Conservation (phyloP, 2,888 invertebrate genomes). For the Papilio gigon region DNA sequence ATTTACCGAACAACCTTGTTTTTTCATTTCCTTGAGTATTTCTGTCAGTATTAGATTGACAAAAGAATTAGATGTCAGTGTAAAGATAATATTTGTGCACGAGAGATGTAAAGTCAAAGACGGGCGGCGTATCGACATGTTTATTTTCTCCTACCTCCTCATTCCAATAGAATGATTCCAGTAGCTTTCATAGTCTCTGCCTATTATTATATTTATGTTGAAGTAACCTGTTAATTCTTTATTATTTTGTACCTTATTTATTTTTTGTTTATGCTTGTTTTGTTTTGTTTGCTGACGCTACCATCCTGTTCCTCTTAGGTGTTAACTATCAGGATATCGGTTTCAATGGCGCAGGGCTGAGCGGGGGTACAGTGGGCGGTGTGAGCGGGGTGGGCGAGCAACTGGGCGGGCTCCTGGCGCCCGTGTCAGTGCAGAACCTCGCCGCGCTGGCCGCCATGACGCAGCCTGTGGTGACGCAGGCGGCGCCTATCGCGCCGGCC, state of each 20-base stretch:
- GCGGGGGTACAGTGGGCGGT: constrained; percentile 65
- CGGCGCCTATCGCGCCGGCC: constrained; percentile 74
- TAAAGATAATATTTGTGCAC: too few relatives aligned
- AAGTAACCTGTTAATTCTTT: constrained; percentile 8
- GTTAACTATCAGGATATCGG: constrained; percentile 80
- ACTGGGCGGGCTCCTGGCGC: constrained; percentile 91
- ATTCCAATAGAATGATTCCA: too few relatives aligned
- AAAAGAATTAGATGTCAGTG: background rate
- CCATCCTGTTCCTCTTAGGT: constrained; percentile 61
- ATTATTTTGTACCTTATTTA: constrained; percentile 29
- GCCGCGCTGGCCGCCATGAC: constrained; percentile 94
- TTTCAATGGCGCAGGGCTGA: constrained; percentile 80
- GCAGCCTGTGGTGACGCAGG: constrained; percentile 81
- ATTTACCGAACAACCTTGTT: background rate
- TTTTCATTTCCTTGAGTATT: too few relatives aligned
- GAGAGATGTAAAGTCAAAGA: too few relatives aligned
- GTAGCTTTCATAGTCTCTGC: background rate
- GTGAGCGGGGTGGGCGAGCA: constrained; percentile 83
- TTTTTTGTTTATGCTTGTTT: constrained; percentile 41
- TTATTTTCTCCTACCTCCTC: too few relatives aligned
- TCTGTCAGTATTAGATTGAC: background rate
- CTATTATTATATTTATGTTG: constrained; percentile 4
- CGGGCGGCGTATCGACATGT: too few relatives aligned
- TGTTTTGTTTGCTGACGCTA: constrained; percentile 46
- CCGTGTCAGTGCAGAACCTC: constrained; percentile 95